phyloP scores from a whole-genome alignment of 1,140 invertebrate genomes.

The Odontomachus brunneus region DNA sequence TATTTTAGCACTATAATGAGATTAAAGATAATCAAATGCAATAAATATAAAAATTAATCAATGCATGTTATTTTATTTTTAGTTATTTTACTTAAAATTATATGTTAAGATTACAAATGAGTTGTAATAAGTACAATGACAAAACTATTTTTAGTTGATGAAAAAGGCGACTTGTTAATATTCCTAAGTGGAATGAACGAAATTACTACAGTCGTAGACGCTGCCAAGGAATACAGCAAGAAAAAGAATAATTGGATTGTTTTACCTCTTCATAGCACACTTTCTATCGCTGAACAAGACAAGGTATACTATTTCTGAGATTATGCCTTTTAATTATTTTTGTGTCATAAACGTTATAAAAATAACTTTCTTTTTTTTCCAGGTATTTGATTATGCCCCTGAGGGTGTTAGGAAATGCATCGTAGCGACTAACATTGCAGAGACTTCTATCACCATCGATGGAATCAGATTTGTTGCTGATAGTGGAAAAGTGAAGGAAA shows the following conservation, averaged over 20 bases:
- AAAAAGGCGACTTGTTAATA: slow-evolving; percentile 97
- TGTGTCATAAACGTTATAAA: neutral
- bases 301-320: slow-evolving; percentile 88
- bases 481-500: slow-evolving; percentile 98
- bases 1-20: slow-evolving; percentile 22
- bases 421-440: slow-evolving; percentile 99
- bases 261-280: slow-evolving; percentile 96
- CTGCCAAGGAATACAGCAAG: slow-evolving; percentile 93
- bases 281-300: slow-evolving; percentile 98
- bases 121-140: slow-evolving; percentile 28
- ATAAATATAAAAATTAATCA: neutral
- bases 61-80: neutral
- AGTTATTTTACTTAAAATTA: slow-evolving; percentile 18
- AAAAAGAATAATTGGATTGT: slow-evolving; percentile 96
- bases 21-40: neutral
- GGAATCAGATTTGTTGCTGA: slow-evolving; percentile 99
- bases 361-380: slow-evolving; percentile 70
- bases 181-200: slow-evolving; percentile 98
- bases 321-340: slow-evolving; percentile 10
- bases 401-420: slow-evolving; percentile 98
- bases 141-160: slow-evolving; percentile 87
- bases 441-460: slow-evolving; percentile 99
- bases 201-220: slow-evolving; percentile 96
- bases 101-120: too few species aligned
- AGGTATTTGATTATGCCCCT: slow-evolving; percentile 98